These are phyloP conservation scores for Aporophyla lueneburgensis DNA, from an alignment of 2,888 invertebrate species.

Conservation along the genomic window DNA sequence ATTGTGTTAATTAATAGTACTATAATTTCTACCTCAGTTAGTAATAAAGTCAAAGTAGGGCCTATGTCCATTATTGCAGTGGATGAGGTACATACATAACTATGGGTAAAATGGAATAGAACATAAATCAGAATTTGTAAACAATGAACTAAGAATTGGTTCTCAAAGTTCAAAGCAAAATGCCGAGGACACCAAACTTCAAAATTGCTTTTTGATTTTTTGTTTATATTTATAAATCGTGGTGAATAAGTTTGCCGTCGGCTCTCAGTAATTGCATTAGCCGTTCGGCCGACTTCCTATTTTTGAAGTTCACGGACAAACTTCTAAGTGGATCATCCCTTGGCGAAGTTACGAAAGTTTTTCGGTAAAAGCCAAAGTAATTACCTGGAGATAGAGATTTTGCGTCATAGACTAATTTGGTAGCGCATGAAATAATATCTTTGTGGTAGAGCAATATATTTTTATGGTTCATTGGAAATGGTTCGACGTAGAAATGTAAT, in stretches of 20 bases:
- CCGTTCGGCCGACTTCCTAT: slow-evolving; percentile 75
- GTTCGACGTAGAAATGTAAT: slow-evolving; percentile 30
- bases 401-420: slow-evolving; percentile 63
- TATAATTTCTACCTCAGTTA: background rate
- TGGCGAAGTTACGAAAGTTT: slow-evolving; percentile 71
- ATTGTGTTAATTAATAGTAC: too few relatives aligned
- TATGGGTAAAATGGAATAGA: background rate
- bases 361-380: slow-evolving; percentile 71
- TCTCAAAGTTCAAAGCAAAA: slow-evolving; percentile 30
- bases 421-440: slow-evolving; percentile 29
- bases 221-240: slow-evolving; percentile 69
- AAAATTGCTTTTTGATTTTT: slow-evolving; percentile 68
- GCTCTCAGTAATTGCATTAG: slow-evolving; percentile 80
- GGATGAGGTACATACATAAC: too few relatives aligned
- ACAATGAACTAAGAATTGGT: slow-evolving; percentile 17
- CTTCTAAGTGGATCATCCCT: slow-evolving; percentile 80
- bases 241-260: slow-evolving; percentile 65
- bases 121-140: slow-evolving; percentile 2
- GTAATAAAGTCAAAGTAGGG: background rate
- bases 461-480: slow-evolving; percentile 54
- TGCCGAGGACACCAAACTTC: slow-evolving; percentile 41
- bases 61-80: too few relatives aligned
- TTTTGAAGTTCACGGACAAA: slow-evolving; percentile 79
- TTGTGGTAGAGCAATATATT: slow-evolving; percentile 42
- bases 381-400: slow-evolving; percentile 72